Percentiles rank a stretch among this genome's conserved stretches.
phyloP scores from a whole-genome alignment of 2,888 invertebrate species.

The Drosophila ustulata region DNA sequence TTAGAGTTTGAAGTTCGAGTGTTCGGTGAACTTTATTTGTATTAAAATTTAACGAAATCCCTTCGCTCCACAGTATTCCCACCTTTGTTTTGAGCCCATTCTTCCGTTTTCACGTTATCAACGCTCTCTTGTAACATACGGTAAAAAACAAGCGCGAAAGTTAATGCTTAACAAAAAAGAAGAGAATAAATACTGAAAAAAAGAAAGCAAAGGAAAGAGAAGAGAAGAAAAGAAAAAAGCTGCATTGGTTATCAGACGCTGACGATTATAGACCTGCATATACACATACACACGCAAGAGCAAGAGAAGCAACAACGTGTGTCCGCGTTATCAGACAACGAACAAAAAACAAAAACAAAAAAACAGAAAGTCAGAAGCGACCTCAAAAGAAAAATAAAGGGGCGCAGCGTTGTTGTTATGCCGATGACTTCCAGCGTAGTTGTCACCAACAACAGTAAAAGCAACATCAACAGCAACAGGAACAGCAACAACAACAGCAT shows the following conservation, averaged over 20 bases:
- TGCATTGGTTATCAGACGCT: constrained; percentile 48
- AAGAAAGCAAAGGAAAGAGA: constrained; percentile 3
- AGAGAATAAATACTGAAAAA: constrained; percentile 10
- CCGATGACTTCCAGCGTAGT: constrained; percentile 35
- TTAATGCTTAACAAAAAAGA: constrained; percentile 22
- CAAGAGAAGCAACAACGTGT: constrained; percentile 39
- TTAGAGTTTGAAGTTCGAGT: background rate
- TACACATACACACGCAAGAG: background rate
- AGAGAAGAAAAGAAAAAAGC: constrained; percentile 20
- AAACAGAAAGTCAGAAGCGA: constrained; percentile 39
- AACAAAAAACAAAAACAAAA: constrained; percentile 25
- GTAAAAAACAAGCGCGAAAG: constrained; percentile 33
- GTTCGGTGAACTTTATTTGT: constrained; percentile 10
- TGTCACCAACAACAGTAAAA: constrained; percentile 19
- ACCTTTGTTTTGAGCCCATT: constrained; percentile 25
- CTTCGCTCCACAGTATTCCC: constrained; percentile 10
- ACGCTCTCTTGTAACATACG: constrained; percentile 36
- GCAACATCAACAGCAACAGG: background rate
- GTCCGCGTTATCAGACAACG: constrained; percentile 51
- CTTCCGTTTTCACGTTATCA: constrained; percentile 38
- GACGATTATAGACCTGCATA: constrained; percentile 36
- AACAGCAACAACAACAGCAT: background rate
- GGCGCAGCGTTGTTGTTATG: constrained; percentile 33
- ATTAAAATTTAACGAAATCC: constrained; percentile 24
- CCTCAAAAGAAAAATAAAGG: constrained; percentile 41